These are phyloP conservation scores for Branchipolynoe longqiensis DNA, from an alignment of 2,888 invertebrate species.

Conservation along the genomic window DNA sequence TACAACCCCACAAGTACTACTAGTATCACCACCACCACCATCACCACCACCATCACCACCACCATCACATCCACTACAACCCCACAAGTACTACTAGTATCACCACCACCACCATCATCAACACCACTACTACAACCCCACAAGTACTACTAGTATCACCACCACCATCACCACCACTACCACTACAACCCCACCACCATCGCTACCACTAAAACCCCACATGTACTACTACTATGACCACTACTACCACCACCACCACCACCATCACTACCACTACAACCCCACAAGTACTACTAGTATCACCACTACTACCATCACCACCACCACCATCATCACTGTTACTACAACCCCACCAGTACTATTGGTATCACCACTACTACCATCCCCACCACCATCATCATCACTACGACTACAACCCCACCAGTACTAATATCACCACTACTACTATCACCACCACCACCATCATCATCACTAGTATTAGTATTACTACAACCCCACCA, in stretches of 20 bases:
- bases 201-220: neutral
- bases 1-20: too few relatives aligned
- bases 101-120: too few relatives aligned
- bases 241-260: neutral
- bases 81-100: too few relatives aligned
- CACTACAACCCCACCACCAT: neutral
- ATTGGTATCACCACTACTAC: neutral
- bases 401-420: neutral
- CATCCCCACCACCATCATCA: neutral
- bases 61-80: too few relatives aligned
- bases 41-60: too few relatives aligned
- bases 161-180: too few relatives aligned
- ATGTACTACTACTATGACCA: too few relatives aligned
- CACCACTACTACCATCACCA: neutral
- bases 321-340: neutral
- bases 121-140: too few relatives aligned
- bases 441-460: neutral
- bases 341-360: neutral
- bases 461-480: neutral
- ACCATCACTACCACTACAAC: neutral
- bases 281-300: too few relatives aligned
- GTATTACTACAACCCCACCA: neutral
- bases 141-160: too few relatives aligned
- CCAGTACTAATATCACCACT: neutral
- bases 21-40: too few relatives aligned